Base-by-base conservation (phyloP, 1,140 invertebrate species). In the Diachasmimorpha longicaudata region DNA sequence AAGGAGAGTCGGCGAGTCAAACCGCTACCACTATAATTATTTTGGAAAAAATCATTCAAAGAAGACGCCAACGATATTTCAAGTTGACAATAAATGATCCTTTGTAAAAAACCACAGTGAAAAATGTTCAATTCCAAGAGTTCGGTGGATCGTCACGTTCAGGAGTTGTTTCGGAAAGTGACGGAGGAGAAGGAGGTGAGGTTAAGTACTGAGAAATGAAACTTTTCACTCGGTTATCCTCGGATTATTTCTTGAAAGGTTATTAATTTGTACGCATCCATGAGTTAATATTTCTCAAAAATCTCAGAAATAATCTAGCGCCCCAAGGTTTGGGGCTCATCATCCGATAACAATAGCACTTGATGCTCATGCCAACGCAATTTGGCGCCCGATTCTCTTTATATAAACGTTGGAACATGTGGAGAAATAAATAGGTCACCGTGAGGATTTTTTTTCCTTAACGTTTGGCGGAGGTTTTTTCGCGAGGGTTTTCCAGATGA, bases 101-200 rank as follows among this genome's bases (percentile, higher is more conserved):
- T 4, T 13, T 4, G 25, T 13, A 25, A 31, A 16, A 14, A 16
- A 16, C 0, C 16, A 36, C 16, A 0, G 6, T 19, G 4, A 39
- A 81, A 84, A 79, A 94, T 94, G 93, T 92, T 93, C 84, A 90
- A 90, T 72, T 91, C 90, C 2, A 94, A 94, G 82, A 90, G 90
- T 72, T 92, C 94, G 75, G 93, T 94, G 8, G 93, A 94, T 82
- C 90, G 90, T 77, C 93, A 94, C 85, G 93, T 93, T 21, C 87
- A 91, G 75, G 91, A 92, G 66, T 89, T 92, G 68, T 88, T 94
- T 71, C 89, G 90, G 52, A 93, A 92, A 83, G 86, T 93, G 63
- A 91, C 89, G 74, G 91, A 88, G 78, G 92, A 93, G 77, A 91
- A 90, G 70, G 93, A 94, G 91, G 93, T 94, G 87, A 90, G 87